Evolutionary conservation across 35 echinoderm and acorn worm genomes (phyloP).

Genomic region (Apostichopus japonicus): DNA sequence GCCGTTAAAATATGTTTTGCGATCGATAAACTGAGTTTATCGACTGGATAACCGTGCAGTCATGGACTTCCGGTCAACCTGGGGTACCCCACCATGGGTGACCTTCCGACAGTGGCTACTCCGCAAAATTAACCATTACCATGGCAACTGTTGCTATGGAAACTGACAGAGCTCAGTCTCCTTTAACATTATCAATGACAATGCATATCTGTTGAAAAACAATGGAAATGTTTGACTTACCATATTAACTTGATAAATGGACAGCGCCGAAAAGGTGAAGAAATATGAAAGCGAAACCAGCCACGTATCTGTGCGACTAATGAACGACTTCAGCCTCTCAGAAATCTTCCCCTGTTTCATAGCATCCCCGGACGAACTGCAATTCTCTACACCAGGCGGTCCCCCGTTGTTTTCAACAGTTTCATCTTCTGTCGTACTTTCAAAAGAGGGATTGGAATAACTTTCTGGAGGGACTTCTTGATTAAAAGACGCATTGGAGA

Average conservation of each 20-base stretch:
- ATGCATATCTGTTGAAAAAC: neutral
- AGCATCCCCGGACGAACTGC: neutral
- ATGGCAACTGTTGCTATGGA: too few species aligned
- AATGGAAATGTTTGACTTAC: neutral
- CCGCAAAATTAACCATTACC: too few species aligned
- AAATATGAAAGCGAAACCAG: neutral
- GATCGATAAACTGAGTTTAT: too few species aligned
- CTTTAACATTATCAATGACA: neutral
- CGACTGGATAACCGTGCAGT: too few species aligned
- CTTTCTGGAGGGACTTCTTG: neutral
- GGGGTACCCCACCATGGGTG: too few species aligned
- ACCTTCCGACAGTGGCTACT: too few species aligned
- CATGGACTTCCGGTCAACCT: too few species aligned
- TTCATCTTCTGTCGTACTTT: neutral
- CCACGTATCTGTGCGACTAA: neutral
- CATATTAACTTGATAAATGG: constrained; percentile 19
- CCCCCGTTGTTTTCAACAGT: neutral
- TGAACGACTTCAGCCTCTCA: neutral
- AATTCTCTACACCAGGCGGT: neutral
- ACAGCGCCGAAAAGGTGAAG: neutral
- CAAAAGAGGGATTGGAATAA: neutral
- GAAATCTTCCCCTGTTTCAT: neutral
- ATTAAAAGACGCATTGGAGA: neutral
- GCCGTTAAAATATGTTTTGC: too few species aligned
- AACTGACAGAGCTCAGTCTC: neutral